A percentile compares a stretch with the other conserved stretches of the same genome.
Evolutionary conservation across 2,113 vertebrate genomes (phyloP).

Genomic region (Aldabrachelys gigantea): DNA sequence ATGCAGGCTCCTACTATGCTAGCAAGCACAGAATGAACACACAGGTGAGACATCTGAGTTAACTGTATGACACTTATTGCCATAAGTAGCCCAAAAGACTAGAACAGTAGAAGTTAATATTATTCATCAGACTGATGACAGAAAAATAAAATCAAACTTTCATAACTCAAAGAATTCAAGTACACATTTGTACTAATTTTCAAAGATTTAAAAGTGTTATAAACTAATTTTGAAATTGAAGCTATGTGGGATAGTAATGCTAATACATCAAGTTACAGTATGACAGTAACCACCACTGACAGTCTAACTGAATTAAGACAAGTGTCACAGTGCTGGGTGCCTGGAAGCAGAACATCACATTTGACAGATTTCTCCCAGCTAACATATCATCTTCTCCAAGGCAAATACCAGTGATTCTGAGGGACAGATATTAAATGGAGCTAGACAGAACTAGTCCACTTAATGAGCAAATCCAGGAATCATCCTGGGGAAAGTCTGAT

Average conservation of each 20-base stretch:
- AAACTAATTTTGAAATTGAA: neutral
- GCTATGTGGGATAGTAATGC: neutral
- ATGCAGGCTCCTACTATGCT: neutral
- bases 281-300: constrained; percentile 50
- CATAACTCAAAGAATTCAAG: neutral
- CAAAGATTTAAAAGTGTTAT: neutral
- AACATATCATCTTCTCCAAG: constrained; percentile 47
- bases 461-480: neutral
- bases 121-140: neutral
- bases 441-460: constrained; percentile 26
- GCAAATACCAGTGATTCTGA: constrained; percentile 56
- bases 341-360: constrained; percentile 44
- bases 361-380: constrained; percentile 59
- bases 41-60: neutral
- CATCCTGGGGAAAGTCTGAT: neutral
- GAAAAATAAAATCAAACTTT: neutral
- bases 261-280: neutral
- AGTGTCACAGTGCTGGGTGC: constrained; percentile 40
- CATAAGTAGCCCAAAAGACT: neutral
- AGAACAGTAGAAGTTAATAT: neutral
- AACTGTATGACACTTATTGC: neutral
- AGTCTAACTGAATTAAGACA: constrained; percentile 57
- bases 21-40: neutral
- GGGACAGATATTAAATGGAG: constrained; percentile 65
- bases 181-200: neutral